Evolutionary conservation across 2,797 vertebrate species (phyloP).

Genomic region (Typhlichthys subterraneus): DNA sequence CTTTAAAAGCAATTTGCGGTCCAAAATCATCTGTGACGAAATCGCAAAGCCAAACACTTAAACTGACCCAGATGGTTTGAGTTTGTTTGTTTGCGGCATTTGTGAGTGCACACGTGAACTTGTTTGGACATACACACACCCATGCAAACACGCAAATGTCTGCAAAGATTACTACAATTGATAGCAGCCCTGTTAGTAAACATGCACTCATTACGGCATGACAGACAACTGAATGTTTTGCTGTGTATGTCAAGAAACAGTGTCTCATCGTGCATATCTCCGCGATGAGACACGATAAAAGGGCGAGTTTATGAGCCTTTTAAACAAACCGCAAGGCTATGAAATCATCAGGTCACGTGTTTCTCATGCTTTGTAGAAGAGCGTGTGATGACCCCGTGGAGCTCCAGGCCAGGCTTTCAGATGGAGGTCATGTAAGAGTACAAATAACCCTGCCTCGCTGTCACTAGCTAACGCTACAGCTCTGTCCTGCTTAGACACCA

Average conservation of each 20-base stretch:
- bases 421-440: neutral
- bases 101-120: conserved; percentile 6
- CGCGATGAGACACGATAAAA: conserved; percentile 15
- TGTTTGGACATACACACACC: neutral
- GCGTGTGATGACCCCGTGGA: conserved; percentile 11
- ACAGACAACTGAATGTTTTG: conserved; percentile 6
- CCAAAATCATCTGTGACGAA: conserved; percentile 54
- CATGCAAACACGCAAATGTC: conserved; percentile 6
- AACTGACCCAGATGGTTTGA: conserved; percentile 56
- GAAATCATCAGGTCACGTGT: conserved; percentile 17
- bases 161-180: conserved; percentile 6
- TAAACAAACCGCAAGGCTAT: conserved; percentile 24
- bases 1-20: conserved; percentile 20
- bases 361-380: conserved; percentile 17
- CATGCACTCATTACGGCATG: neutral
- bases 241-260: neutral
- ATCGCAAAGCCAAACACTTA: conserved; percentile 40
- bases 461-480: neutral
- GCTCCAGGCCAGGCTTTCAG: neutral
- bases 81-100: conserved; percentile 31
- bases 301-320: conserved; percentile 27
- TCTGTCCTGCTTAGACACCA: conserved; percentile 19
- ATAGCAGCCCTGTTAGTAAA: conserved; percentile 11
- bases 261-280: neutral
- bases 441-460: neutral